Conservation (phyloP, 2,797 vertebrate genomes). For the Gymnodraco acuticeps region DNA sequence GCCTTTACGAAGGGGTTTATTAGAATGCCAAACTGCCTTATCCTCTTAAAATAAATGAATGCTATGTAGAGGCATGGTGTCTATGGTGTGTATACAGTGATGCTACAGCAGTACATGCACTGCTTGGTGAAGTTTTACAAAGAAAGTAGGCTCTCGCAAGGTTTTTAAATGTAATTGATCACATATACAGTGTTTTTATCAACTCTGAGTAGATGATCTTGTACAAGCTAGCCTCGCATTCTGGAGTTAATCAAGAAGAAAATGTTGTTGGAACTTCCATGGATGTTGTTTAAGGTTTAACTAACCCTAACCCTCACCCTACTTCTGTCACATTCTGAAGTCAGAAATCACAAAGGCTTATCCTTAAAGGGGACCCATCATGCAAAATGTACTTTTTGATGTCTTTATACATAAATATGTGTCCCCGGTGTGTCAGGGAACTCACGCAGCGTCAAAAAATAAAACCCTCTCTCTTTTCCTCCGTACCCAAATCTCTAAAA, state of each 20-base stretch:
- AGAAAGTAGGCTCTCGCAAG: not conserved
- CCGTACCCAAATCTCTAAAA: too few species aligned
- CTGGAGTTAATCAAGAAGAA: not conserved
- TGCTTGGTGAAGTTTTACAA: not conserved
- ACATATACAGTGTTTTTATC: not conserved
- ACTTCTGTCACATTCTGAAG: constrained; percentile 2
- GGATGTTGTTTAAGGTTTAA: constrained; percentile 19
- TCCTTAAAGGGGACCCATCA: not conserved
- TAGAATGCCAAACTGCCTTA: too few species aligned
- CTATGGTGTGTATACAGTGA: too few species aligned
- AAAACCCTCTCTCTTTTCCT: too few species aligned
- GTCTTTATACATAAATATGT: too few species aligned
- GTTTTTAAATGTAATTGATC: not conserved
- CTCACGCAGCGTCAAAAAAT: too few species aligned
- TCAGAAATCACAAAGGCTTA: constrained; percentile 26
- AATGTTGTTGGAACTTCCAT: not conserved
- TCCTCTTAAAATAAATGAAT: not conserved
- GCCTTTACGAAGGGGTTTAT: too few species aligned
- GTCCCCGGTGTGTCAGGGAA: too few species aligned
- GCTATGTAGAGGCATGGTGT: not conserved
- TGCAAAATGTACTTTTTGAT: too few species aligned
- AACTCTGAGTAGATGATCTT: not conserved
- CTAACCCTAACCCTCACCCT: not conserved
- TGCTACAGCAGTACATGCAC: not conserved
- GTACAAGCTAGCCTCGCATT: not conserved